Evolutionary conservation across 2,113 vertebrate species (phyloP), one percentile per base, ranked within the genome.

Genomic region (Platycercus adscitus): DNA sequence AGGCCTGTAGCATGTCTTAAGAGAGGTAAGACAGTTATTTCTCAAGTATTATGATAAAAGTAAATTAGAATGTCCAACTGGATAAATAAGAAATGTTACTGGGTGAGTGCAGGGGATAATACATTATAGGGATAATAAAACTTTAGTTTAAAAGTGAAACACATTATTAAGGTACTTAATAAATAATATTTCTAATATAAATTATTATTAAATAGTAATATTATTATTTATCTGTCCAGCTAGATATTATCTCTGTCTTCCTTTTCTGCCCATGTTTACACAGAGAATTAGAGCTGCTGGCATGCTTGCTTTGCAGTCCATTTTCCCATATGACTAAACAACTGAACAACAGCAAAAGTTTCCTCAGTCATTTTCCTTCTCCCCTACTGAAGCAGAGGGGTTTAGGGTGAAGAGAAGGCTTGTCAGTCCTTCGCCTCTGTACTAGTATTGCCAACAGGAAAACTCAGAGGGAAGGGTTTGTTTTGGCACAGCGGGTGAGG

Each of bases 11-110:
- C 79, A 26, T 29, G 55, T 95, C 86, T 93, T 93, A 20, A 55
- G 84, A 97, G 89, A 92, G 84, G 80, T 60, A 47, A 76, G 72
- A 94, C 86, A 96, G 95, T 94, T 76, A 79, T 69, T 84, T 81
- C 60, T 61, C 76, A 77, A 85, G 55, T 49, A 81, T 73, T 81
- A 68, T 3, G 28, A 83, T 92, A 94, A 94, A 92, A 95, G 20
- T 26, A 90, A 94, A 94, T 96, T 85, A 77, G 20, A 28, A 66
- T 68, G 68, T 94, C 81, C 83, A 78, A 35, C 10, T 1, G 2
- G 93, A 70, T 76, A 75, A 94, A 75, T 66, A 96, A 70, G 52
- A 52, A 81, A 31, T 0, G 0, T 44, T 47, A 29, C 21, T 84
- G 72, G 68, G 60, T 66, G 61, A 86, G 24, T 13, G n/a, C 47